Base-by-base conservation (phyloP, 2,888 invertebrate species). In the Parthenolecanium corni region DNA sequence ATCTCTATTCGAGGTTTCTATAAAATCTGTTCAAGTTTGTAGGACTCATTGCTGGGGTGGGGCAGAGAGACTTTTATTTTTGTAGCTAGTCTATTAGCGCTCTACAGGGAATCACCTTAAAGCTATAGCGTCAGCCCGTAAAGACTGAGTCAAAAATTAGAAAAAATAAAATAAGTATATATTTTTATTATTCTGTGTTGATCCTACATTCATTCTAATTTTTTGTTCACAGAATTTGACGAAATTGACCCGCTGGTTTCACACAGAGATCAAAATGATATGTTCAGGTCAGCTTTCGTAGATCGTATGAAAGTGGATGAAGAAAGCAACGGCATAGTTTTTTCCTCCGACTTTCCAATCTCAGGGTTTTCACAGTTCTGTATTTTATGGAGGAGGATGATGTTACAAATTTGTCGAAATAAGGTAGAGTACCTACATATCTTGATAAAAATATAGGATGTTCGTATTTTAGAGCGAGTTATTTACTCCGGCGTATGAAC, bases 361-460 rank as follows among this genome's bases (percentile, higher is more conserved):
- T 77, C 82, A 0, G 75, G 75, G 47, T 77, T 78, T 68, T 74
- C 77, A 52, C 83, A 84, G 70, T 83, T 84, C 68, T 72, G 73
- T 40, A 78, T 82, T 63, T 70, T 84, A 21, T 71, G 82, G 42
- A 73, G 75, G 40, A 73, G 83, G 61, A 83, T 83, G 82, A 65
- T 81, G 69, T 71, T 77, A 66, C 81, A 82, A 68, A 80, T 79
- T 66, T 71, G 75, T 24, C 76, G 84, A 66, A 82, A 82, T 67
- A 77, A 75, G 78, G 80, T 79, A 65, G 70, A 69, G 6, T 16
- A 14, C n/a, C 20, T 12, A 16, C 6, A 12, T 47, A 16, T 38
- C 9, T 38, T 38, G 38, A 14, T 6, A 38, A 38, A n/a, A n/a
- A n/a, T n/a, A n/a, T n/a, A n/a, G n/a, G n/a, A n/a, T n/a, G n/a